Evolutionary conservation across 2,797 vertebrate species (phyloP).

Genomic region (Gymnocypris eckloni): DNA sequence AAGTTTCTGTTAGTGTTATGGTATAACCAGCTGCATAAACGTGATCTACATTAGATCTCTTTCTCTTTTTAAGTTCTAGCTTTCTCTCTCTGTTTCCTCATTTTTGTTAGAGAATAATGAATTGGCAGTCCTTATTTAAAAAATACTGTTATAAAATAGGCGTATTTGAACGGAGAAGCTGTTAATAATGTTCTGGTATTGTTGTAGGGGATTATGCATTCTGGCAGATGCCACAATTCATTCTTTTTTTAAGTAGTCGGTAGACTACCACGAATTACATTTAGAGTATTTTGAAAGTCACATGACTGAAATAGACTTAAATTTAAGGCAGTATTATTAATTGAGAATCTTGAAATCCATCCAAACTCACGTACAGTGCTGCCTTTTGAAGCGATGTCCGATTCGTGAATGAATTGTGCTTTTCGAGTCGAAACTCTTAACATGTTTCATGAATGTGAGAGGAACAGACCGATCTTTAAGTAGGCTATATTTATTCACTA

Average conservation of each 20-base stretch:
- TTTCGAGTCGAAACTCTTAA: too few relatives aligned
- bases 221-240: not conserved
- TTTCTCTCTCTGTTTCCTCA: not conserved
- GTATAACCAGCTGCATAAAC: conserved; percentile 69
- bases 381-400: too few relatives aligned
- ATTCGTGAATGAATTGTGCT: too few relatives aligned
- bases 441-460: too few relatives aligned
- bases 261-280: not conserved
- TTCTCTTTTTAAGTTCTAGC: not conserved
- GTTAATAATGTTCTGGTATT: not conserved
- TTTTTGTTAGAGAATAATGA: not conserved
- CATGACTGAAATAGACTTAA: too few relatives aligned
- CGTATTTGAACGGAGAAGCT: not conserved
- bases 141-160: not conserved
- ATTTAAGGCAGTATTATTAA: too few relatives aligned
- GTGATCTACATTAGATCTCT: conserved; percentile 61
- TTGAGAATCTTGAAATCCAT: too few relatives aligned
- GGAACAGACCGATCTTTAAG: too few relatives aligned
- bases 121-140: not conserved
- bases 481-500: too few relatives aligned
- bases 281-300: not conserved
- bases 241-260: not conserved
- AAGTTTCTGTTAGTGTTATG: conserved; percentile 55
- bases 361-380: too few relatives aligned
- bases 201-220: not conserved